Percentiles rank a stretch among this genome's conserved stretches.
Evolutionary conservation across 1,140 invertebrate species (phyloP).

Genomic region (Diuraphis noxia): DNA sequence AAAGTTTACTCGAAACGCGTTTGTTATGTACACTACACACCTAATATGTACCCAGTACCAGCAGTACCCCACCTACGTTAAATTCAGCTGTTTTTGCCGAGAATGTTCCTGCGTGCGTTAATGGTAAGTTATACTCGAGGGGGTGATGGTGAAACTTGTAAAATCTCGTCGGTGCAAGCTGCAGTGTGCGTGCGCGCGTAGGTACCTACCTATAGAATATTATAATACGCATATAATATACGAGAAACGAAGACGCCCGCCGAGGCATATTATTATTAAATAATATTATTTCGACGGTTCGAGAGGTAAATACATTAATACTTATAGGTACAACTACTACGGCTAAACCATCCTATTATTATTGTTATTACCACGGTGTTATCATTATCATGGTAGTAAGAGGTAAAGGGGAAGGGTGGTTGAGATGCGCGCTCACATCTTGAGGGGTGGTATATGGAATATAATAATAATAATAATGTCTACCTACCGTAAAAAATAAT

Average conservation of each 20-base stretch:
- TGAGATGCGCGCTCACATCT: neutral
- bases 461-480: neutral
- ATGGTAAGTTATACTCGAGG: neutral
- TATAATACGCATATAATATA: no score
- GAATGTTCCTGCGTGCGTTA: neutral
- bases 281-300: neutral
- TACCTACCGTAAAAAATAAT: constrained; percentile 23
- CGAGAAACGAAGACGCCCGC: neutral
- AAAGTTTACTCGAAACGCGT: neutral
- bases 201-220: no score
- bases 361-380: neutral
- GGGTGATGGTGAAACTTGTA: constrained; percentile 8
- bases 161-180: neutral
- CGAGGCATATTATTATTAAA: neutral
- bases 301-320: no score
- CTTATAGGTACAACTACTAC: neutral
- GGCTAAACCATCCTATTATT: neutral
- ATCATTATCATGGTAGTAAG: neutral
- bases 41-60: neutral
- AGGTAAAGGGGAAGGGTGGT: neutral
- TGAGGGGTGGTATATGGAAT: neutral
- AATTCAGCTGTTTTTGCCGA: neutral
- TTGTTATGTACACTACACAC: neutral
- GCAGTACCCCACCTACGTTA: neutral
- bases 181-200: no score